phyloP scores from a whole-genome alignment of 1,140 invertebrate genomes.

The Phortica variegata region DNA sequence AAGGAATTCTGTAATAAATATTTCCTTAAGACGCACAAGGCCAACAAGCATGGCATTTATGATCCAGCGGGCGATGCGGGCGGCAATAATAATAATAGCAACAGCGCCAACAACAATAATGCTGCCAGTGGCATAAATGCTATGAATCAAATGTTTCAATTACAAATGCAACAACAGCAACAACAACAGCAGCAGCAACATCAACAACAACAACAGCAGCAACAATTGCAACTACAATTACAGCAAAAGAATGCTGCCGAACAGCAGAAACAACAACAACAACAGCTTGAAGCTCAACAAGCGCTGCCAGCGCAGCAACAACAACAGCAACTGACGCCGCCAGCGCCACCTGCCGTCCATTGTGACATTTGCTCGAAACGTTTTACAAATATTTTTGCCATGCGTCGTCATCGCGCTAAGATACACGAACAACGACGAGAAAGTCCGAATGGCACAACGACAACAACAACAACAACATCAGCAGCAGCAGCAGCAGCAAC shows the following conservation, averaged over 20 bases:
- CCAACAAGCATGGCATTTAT: conserved; percentile 91
- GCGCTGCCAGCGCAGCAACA: not conserved
- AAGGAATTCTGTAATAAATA: conserved; percentile 99
- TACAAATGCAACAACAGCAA: conserved; percentile 32
- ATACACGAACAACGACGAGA: conserved; percentile 49
- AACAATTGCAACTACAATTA: conserved; percentile 16
- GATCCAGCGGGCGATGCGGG: conserved; percentile 61
- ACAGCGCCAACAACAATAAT: conserved; percentile 37
- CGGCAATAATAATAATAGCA: conserved; percentile 30
- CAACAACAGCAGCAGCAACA: conserved; percentile 13
- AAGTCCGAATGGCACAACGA: conserved; percentile 20
- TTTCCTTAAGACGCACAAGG: conserved; percentile 96
- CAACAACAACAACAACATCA: conserved; percentile 28
- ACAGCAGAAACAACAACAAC: conserved; percentile 5
- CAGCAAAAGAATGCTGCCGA: conserved; percentile 6
- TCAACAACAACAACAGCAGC: conserved; percentile 23
- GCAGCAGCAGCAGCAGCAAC: not conserved
- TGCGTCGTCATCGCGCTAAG: conserved; percentile 60
- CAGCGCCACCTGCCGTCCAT: conserved; percentile 43
- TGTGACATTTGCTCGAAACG: conserved; percentile 61
- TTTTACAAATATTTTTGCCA: conserved; percentile 60
- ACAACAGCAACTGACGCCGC: conserved; percentile 25
- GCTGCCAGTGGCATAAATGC: conserved; percentile 18
- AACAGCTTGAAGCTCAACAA: conserved; percentile 4
- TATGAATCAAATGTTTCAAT: conserved; percentile 29